phyloP scores from a whole-genome alignment of 1,140 invertebrate species.

The Coelopa frigida region DNA sequence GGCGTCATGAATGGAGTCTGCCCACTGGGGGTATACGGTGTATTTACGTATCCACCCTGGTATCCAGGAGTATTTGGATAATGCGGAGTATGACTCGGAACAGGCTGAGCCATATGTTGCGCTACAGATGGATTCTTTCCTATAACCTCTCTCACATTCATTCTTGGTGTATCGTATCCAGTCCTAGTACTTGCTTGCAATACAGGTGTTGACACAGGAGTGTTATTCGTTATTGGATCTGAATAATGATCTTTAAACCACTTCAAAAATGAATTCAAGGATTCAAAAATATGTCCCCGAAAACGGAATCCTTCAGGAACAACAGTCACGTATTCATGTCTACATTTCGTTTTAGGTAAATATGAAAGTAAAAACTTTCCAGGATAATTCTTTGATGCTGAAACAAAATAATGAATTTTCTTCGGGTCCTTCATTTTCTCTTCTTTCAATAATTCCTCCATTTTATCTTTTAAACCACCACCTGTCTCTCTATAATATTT shows the following conservation, averaged over 20 bases:
- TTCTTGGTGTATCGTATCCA: conserved; percentile 60
- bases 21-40: conserved; percentile 80
- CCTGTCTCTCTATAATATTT: conserved; percentile 78
- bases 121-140: conserved; percentile 58
- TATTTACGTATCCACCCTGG: conserved; percentile 51
- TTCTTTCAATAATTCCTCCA: conserved; percentile 78
- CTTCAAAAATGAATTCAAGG: conserved; percentile 72
- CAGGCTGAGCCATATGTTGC: conserved; percentile 58
- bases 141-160: too few species aligned
- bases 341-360: conserved; percentile 71
- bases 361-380: conserved; percentile 95
- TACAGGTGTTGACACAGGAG: conserved; percentile 62
- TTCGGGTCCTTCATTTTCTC: conserved; percentile 79
- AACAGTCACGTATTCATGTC: conserved; percentile 88
- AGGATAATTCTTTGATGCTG: conserved; percentile 79
- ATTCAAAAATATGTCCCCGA: conserved; percentile 79
- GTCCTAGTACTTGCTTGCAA: conserved; percentile 47
- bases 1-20: conserved; percentile 89
- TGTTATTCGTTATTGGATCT: conserved; percentile 73
- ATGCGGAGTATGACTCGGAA: conserved; percentile 66
- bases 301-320: conserved; percentile 90
- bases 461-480: conserved; percentile 69
- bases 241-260: conserved; percentile 99
- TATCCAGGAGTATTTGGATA: conserved; percentile 58
- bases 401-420: conserved; percentile 88